These are phyloP conservation scores for Meandrina meandrites DNA, from an alignment of 92 coral and sea anemone species.

Conservation along the genomic window DNA sequence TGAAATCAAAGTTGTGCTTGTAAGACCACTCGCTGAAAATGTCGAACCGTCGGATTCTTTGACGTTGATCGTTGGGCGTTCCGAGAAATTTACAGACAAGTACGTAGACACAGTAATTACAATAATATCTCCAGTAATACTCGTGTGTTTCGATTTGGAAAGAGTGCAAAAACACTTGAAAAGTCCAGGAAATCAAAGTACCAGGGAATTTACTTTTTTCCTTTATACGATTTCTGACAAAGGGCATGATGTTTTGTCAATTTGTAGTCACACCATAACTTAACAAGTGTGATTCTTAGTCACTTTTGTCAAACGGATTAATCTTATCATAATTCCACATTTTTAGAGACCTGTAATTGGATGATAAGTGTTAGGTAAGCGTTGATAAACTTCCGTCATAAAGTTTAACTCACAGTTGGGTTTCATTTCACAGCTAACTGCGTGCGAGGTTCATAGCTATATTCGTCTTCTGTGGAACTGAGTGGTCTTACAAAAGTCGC, in stretches of 20 bases:
- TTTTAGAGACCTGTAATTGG: conserved; percentile 48
- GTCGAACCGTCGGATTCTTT: neutral
- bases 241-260: neutral
- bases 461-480: conserved; percentile 4
- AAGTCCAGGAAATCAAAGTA: conserved; percentile 23
- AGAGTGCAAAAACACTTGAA: neutral
- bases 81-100: conserved; percentile 35
- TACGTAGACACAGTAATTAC: conserved; percentile 51
- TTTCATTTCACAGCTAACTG: conserved; percentile 15
- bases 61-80: conserved; percentile 31
- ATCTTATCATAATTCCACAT: conserved; percentile 47
- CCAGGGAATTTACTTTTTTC: neutral
- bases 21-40: neutral
- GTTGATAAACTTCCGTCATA: conserved; percentile 40
- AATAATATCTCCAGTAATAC: too few relatives aligned
- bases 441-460: neutral
- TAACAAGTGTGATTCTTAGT: conserved; percentile 19
- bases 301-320: conserved; percentile 28
- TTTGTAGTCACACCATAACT: neutral
- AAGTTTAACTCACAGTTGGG: conserved; percentile 34
- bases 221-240: conserved; percentile 1
- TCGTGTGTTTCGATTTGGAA: conserved; percentile 55
- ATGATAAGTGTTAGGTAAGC: conserved; percentile 52
- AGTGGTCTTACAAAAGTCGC: neutral
- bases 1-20: neutral